phyloP scores from a whole-genome alignment of 2,888 invertebrate species.

The Trichopoda pennipes region DNA sequence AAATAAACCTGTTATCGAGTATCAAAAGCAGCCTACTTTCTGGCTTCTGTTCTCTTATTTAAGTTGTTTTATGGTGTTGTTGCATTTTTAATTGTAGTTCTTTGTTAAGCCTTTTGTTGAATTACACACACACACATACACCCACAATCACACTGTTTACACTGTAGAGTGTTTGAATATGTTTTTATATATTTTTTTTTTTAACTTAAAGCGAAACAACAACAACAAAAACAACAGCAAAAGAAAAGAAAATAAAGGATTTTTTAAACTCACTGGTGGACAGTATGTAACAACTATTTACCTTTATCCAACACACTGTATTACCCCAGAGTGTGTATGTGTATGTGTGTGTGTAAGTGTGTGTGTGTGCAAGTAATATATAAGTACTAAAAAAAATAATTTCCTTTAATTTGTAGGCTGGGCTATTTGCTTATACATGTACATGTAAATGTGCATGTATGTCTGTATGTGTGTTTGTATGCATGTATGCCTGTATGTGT shows the following conservation, averaged over 20 bases:
- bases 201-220: constrained; percentile 4
- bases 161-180: constrained; percentile 27
- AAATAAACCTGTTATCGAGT: neutral
- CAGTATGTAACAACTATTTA: constrained; percentile 22
- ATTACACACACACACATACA: too few relatives aligned
- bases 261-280: constrained; percentile 7
- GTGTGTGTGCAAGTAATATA: neutral
- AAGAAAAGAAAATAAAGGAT: neutral
- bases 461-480: too few relatives aligned
- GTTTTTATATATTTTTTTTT: constrained; percentile 8
- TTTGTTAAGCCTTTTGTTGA: constrained; percentile 48
- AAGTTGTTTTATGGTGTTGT: neutral
- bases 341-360: too few relatives aligned
- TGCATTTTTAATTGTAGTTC: constrained; percentile 44
- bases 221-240: neutral
- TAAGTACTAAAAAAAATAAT: constrained; percentile 1
- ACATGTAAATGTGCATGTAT: too few relatives aligned
- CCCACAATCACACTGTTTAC: constrained; percentile 57
- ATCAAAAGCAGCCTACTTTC: neutral
- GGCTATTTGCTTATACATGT: too few relatives aligned
- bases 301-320: constrained; percentile 4
- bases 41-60: neutral
- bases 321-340: too few relatives aligned
- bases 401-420: neutral
- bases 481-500: too few relatives aligned